Evolutionary conservation across 2,888 invertebrate species (phyloP).

Genomic region (Agrenia bidenticulata): DNA sequence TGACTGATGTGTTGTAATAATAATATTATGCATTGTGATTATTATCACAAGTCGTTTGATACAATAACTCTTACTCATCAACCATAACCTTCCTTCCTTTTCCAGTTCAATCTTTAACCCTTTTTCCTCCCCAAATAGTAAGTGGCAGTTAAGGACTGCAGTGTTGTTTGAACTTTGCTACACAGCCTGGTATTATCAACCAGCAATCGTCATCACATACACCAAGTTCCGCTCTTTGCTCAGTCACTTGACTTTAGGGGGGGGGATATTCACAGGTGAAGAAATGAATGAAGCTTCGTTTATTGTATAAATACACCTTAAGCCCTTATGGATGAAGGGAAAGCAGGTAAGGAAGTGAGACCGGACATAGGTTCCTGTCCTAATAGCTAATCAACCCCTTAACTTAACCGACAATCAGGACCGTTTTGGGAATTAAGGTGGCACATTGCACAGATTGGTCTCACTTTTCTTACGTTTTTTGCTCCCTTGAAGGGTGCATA

Average conservation of each 20-base stretch:
- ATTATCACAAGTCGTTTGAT: slow-evolving; percentile 3
- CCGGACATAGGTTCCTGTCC: slow-evolving; percentile 6
- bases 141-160: too few relatives aligned
- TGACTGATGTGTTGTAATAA: slow-evolving; percentile 1
- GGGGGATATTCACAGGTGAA: neutral
- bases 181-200: neutral
- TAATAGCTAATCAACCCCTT: neutral
- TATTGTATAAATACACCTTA: neutral
- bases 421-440: slow-evolving; percentile 8
- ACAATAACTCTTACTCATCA: slow-evolving; percentile 28
- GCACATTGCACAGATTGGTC: slow-evolving; percentile 13
- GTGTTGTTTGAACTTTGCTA: too few relatives aligned
- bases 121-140: too few relatives aligned
- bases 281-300: too few relatives aligned
- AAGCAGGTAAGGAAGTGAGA: slow-evolving; percentile 3
- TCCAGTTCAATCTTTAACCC: slow-evolving; percentile 1
- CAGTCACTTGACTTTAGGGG: neutral
- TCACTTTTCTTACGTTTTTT: neutral
- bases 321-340: neutral
- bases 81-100: slow-evolving; percentile 43
- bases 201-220: neutral
- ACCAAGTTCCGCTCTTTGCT: neutral
- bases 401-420: slow-evolving; percentile 13
- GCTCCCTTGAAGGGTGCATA: too few relatives aligned
- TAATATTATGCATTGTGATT: neutral